Evolutionary conservation across 2,888 invertebrate genomes (phyloP).

Genomic region (Meteorus colon): DNA sequence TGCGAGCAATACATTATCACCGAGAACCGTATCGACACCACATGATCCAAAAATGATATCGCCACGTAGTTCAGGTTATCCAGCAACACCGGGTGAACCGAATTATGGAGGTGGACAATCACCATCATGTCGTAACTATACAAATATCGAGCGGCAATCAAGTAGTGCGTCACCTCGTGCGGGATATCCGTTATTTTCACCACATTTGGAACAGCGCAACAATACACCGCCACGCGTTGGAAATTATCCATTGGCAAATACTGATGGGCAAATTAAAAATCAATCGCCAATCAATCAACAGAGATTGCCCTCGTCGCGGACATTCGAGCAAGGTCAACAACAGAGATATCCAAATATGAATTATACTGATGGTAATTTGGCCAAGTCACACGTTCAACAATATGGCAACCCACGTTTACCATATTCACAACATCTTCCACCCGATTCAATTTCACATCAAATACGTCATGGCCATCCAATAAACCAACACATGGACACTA

Average conservation of each 20-base stretch:
- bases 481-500: slow-evolving; percentile 46
- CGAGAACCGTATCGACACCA: slow-evolving; percentile 60
- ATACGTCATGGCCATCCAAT: slow-evolving; percentile 47
- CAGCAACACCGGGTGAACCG: slow-evolving; percentile 52
- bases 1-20: slow-evolving; percentile 59
- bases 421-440: slow-evolving; percentile 42
- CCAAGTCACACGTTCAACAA: slow-evolving; percentile 56
- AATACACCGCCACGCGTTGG: slow-evolving; percentile 52
- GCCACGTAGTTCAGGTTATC: slow-evolving; percentile 66
- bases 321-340: slow-evolving; percentile 56
- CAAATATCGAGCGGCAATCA: slow-evolving; percentile 61
- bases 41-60: slow-evolving; percentile 65
- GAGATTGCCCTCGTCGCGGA: slow-evolving; percentile 54
- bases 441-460: neutral
- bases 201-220: slow-evolving; percentile 60
- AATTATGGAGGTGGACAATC: slow-evolving; percentile 58
- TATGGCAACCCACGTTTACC: slow-evolving; percentile 43
- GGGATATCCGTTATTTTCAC: slow-evolving; percentile 55
- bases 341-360: slow-evolving; percentile 58
- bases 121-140: slow-evolving; percentile 59
- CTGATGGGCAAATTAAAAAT: slow-evolving; percentile 52
- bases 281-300: slow-evolving; percentile 58
- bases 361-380: slow-evolving; percentile 45
- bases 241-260: slow-evolving; percentile 47
- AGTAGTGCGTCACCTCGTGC: slow-evolving; percentile 59